These are phyloP conservation scores for Henicopernis longicauda DNA, from an alignment of 2,113 vertebrate genomes.

Conservation along the genomic window DNA sequence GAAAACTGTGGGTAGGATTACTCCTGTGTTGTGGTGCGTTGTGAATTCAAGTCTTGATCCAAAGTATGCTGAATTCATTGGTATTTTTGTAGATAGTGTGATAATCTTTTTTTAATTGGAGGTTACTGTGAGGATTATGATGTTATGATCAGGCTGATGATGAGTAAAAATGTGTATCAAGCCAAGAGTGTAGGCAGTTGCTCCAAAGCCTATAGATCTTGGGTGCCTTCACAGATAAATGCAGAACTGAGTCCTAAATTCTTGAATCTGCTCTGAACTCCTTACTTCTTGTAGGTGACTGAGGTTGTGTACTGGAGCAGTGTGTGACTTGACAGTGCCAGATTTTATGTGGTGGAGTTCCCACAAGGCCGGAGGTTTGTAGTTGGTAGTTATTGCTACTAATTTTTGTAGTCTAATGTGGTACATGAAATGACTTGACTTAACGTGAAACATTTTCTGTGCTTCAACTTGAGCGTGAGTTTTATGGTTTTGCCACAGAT, in stretches of 20 bases:
- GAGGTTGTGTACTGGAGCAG: not conserved
- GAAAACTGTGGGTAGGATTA: not conserved
- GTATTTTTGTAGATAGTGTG: not conserved
- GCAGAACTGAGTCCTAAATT: not conserved
- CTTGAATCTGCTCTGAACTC: not conserved
- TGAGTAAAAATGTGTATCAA: not conserved
- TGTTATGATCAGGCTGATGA: not conserved
- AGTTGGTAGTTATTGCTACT: not conserved
- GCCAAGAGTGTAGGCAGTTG: not conserved
- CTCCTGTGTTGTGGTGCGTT: no score
- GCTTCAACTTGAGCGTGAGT: rapidly evolving
- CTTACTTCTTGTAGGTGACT: rapidly evolving
- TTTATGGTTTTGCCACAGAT: not conserved
- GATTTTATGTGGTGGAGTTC: not conserved
- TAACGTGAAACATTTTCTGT: rapidly evolving
- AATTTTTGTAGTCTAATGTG: not conserved
- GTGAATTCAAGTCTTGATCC: not conserved
- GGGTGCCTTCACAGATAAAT: not conserved
- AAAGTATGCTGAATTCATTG: not conserved
- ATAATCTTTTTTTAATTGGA: not conserved
- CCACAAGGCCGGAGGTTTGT: not conserved
- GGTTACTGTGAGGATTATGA: not conserved
- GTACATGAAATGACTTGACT: not conserved
- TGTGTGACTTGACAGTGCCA: not conserved
- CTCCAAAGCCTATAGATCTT: not conserved